Conservation (phyloP, 2,113 vertebrate species). For the Apeltes quadracus region DNA sequence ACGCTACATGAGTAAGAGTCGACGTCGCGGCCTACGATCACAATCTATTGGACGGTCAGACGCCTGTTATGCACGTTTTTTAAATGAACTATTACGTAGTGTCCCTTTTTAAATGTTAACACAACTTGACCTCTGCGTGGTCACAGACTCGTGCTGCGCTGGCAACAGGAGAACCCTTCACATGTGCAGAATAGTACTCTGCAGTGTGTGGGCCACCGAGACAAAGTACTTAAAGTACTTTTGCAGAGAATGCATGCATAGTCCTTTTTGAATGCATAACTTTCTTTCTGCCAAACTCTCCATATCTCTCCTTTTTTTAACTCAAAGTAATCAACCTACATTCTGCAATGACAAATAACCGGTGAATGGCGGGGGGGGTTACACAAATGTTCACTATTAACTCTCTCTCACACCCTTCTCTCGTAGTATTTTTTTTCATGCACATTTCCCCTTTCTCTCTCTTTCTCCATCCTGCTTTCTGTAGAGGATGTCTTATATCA, state of each 20-base stretch:
- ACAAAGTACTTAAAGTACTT: too few species aligned
- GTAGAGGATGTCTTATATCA: constrained; percentile 99
- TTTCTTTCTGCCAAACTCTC: constrained; percentile 19
- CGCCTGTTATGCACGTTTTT: background rate
- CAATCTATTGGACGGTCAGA: background rate
- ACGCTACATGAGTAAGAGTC: background rate
- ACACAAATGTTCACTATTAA: constrained; percentile 64
- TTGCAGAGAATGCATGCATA: constrained; percentile 19
- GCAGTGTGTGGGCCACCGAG: background rate
- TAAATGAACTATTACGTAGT: background rate
- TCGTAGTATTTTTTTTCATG: constrained; percentile 85
- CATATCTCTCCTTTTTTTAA: background rate
- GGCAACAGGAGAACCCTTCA: background rate
- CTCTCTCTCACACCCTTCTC: constrained; percentile 62
- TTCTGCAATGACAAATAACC: constrained; percentile 19
- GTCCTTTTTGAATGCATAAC: constrained; percentile 25
- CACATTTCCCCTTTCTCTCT: constrained; percentile 87
- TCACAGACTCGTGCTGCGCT: background rate
- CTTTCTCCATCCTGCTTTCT: constrained; percentile 89
- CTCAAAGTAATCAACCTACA: constrained; percentile 9
- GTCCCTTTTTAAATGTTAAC: background rate
- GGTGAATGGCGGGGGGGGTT: constrained; percentile 9
- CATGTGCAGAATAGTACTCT: background rate
- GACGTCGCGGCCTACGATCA: background rate
- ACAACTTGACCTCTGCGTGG: background rate